Base-by-base conservation (phyloP, 23 tunicate genomes). In the Aplidium turbinatum region DNA sequence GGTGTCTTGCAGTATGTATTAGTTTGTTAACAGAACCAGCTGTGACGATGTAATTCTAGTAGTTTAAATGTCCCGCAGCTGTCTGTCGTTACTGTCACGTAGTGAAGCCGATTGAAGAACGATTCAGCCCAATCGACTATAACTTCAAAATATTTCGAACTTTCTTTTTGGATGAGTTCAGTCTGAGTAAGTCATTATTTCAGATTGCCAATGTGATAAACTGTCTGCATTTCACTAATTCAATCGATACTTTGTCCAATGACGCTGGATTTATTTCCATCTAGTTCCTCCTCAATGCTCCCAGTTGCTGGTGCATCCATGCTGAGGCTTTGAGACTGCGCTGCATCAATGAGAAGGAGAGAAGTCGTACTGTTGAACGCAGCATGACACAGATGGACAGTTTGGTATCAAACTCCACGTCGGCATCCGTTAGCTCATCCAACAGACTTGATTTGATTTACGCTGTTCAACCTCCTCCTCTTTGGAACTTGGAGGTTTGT, bases 271-370 rank as follows among this genome's bases (percentile, higher is more conserved):
- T 25, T 61, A 35, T 2, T 51, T 31, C 46, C 2, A 81, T 63
- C 3, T 51, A 90, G 97, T 84, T 67, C 47, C 58, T 82, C 19
- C 53, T 88, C 27, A 9, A 46, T 18, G 42, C 77, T 23, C 78
- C 81, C 22, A 90, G 82, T 47, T 79, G 85, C 34, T 90, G 97
- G 97, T 55, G 85, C 33, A 52, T 83, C 0, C 84, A 90, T 38
- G 34, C 86, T 26, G 98, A 92, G 52, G 92, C 98, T 5, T 63
- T 92, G 30, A 56, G 98, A 23, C 33, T 84, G 0, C 84, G 98
- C 0, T 84, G 92, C 30, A 1, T 5, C 31, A 57, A 46, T 24
- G 92, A 92, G 66, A 78, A 66, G 33, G 79, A 74, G 25, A 62
- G 77, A 22, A 55, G 79, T 0, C 68, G 92, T 4, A 78, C 78